Conservation (phyloP, 2,888 invertebrate genomes). For the Drosophila trichaetosa region DNA sequence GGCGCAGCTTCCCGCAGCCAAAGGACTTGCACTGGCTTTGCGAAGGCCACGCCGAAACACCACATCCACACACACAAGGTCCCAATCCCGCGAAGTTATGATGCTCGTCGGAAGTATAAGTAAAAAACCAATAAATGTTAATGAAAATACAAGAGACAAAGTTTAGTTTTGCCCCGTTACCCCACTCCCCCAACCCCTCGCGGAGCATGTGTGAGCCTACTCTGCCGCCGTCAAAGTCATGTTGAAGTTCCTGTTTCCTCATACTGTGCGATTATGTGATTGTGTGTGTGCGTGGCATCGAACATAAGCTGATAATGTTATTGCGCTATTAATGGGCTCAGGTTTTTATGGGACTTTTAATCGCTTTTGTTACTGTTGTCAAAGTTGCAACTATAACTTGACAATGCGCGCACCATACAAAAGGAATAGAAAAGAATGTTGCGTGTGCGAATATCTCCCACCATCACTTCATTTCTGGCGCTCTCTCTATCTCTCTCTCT, state of each 20-base stretch:
- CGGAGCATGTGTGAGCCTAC: slow-evolving; percentile 42
- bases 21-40: slow-evolving; percentile 55
- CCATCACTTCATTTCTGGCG: neutral
- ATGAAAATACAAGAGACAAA: slow-evolving; percentile 81
- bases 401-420: slow-evolving; percentile 46
- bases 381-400: slow-evolving; percentile 76
- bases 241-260: slow-evolving; percentile 21
- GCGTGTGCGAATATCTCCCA: slow-evolving; percentile 40
- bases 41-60: neutral
- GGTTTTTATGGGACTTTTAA: slow-evolving; percentile 82
- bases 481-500: neutral
- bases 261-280: slow-evolving; percentile 27
- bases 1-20: slow-evolving; percentile 36
- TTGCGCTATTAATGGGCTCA: slow-evolving; percentile 79
- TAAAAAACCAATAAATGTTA: slow-evolving; percentile 82
- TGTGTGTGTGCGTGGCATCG: slow-evolving; percentile 69
- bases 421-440: slow-evolving; percentile 54
- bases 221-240: slow-evolving; percentile 5
- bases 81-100: slow-evolving; percentile 50
- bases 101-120: slow-evolving; percentile 68
- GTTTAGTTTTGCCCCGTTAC: slow-evolving; percentile 56
- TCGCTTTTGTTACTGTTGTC: slow-evolving; percentile 80
- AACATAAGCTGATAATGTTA: slow-evolving; percentile 81
- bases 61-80: neutral
- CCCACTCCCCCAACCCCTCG: neutral